Evolutionary conservation across 2,113 vertebrate genomes (phyloP).

Genomic region (Thalassoma bifasciatum): DNA sequence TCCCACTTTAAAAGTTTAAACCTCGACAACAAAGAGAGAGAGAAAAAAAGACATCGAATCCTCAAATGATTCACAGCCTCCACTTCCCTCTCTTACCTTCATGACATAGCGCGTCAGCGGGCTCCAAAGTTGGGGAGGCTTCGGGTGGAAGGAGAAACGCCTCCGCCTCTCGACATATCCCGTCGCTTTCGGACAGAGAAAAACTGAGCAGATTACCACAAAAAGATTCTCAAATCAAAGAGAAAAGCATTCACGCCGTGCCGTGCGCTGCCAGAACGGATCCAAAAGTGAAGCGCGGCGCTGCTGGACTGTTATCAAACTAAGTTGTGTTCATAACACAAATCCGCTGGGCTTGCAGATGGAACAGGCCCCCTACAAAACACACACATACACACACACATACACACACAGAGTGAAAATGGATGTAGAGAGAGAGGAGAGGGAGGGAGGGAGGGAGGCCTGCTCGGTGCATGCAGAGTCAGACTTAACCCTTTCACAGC

Average conservation of each 20-base stretch:
- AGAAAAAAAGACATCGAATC: background rate
- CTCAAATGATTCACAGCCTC: background rate
- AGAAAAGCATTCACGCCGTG: background rate
- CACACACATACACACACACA: conserved; percentile 25
- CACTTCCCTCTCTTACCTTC: conserved; percentile 75
- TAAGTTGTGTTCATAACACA: conserved; percentile 36
- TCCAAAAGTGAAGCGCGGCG: conserved; percentile 2
- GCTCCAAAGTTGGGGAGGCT: conserved; percentile 74
- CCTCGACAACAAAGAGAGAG: background rate
- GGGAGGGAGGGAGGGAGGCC: conserved; percentile 54
- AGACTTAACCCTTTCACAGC: conserved; percentile 79
- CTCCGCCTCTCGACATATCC: conserved; percentile 75
- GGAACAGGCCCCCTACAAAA: conserved; percentile 45
- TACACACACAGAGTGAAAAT: conserved; percentile 58
- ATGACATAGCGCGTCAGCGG: conserved; percentile 70
- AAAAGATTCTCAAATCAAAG: conserved; percentile 1
- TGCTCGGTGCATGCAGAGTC: conserved; percentile 76
- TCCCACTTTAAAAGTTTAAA: conserved; percentile 51
- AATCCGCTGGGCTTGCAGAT: conserved; percentile 55
- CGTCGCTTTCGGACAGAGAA: conserved; percentile 17
- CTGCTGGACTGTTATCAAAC: conserved; percentile 45
- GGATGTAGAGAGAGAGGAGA: conserved; percentile 47
- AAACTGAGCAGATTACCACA: conserved; percentile 2
- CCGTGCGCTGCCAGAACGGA: background rate
- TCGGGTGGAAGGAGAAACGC: conserved; percentile 61